phyloP scores from a whole-genome alignment of 2,113 vertebrate genomes.

The Malurus elegans region DNA sequence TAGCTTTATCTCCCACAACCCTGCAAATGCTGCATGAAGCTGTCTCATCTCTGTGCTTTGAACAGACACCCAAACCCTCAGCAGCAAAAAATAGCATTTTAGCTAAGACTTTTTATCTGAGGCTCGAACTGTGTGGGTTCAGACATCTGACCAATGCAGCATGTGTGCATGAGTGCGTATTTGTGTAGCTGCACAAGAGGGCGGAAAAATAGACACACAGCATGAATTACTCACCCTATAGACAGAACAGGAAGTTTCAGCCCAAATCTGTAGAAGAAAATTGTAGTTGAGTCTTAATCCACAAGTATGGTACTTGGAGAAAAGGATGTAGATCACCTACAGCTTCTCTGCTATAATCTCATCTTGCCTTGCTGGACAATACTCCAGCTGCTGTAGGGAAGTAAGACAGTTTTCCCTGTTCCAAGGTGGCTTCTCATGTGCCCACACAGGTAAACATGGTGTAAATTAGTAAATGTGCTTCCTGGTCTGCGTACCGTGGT shows the following conservation, averaged over 20 bases:
- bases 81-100: background rate
- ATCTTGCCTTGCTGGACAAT: background rate
- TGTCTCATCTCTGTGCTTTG: background rate
- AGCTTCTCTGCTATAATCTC: background rate
- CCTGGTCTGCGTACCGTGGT: background rate
- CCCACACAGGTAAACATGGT: background rate
- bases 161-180: slow-evolving; percentile 1
- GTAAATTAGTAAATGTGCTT: background rate
- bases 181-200: slow-evolving; percentile 4
- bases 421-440: background rate
- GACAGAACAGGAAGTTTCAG: slow-evolving; percentile 45
- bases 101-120: background rate
- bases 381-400: background rate
- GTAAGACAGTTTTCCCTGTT: background rate
- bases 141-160: slow-evolving; percentile 40
- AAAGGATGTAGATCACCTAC: background rate
- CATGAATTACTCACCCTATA: slow-evolving; percentile 21
- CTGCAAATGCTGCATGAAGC: background rate
- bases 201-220: background rate
- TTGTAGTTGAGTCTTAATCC: background rate
- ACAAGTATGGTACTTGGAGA: background rate
- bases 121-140: background rate
- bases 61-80: background rate
- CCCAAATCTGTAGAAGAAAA: slow-evolving; percentile 1
- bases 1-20: background rate